These are phyloP conservation scores for Ceramica pisi DNA, from an alignment of 2,888 invertebrate species.

Conservation along the genomic window DNA sequence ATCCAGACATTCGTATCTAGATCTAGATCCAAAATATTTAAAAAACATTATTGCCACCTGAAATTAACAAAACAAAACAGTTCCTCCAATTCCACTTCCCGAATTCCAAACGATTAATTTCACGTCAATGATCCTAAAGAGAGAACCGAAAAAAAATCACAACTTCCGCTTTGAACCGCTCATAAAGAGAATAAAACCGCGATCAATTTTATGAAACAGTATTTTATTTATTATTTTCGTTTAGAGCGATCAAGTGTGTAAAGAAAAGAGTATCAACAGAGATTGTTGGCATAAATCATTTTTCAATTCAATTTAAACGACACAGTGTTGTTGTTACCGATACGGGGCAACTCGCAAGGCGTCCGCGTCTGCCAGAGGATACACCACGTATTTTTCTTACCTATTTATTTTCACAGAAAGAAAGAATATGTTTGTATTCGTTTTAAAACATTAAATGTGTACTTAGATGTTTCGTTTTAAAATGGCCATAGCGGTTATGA, in stretches of 20 bases:
- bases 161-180: constrained; percentile 70
- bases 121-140: constrained; percentile 9
- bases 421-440: constrained; percentile 14
- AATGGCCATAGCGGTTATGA: not conserved
- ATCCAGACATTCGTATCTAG: no score
- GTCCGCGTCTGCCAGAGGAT: constrained; percentile 67
- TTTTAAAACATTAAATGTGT: constrained; percentile 1
- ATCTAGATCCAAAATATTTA: no score
- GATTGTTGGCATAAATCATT: constrained; percentile 89
- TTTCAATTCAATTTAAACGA: constrained; percentile 89
- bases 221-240: constrained; percentile 82
- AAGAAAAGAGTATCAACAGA: constrained; percentile 83
- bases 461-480: not conserved
- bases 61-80: constrained; percentile 1
- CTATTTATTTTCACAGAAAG: constrained; percentile 59
- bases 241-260: constrained; percentile 83
- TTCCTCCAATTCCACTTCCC: not conserved
- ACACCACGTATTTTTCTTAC: constrained; percentile 59
- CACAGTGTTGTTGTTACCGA: constrained; percentile 85
- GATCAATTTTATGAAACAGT: constrained; percentile 77
- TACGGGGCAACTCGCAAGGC: constrained; percentile 69
- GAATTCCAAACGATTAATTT: constrained; percentile 30
- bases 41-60: no score
- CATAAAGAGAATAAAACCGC: constrained; percentile 73
- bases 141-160: constrained; percentile 56